phyloP scores from a whole-genome alignment of 2,888 invertebrate genomes.

The Volucella zonaria region DNA sequence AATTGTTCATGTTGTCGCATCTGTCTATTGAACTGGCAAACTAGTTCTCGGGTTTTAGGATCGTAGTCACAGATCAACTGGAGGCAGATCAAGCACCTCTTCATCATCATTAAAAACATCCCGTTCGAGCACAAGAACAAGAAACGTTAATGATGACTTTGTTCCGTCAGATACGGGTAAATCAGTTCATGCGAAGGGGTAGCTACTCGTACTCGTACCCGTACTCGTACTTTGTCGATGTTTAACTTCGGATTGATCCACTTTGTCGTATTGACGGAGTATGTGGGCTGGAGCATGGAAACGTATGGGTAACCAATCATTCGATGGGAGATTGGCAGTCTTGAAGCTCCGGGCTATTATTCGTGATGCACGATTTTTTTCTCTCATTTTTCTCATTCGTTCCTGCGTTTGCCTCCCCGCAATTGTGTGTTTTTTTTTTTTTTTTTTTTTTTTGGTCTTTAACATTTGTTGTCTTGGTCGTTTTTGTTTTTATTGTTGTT shows the following conservation, averaged over 20 bases:
- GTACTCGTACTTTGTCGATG: conserved; percentile 31
- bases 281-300: not conserved
- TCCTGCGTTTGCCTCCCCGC: conserved; percentile 4
- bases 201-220: too few relatives aligned
- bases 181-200: conserved; percentile 1
- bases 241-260: conserved; percentile 52
- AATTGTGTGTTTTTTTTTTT: not conserved
- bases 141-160: conserved; percentile 63
- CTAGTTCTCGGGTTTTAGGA: conserved; percentile 54
- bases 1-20: conserved; percentile 32
- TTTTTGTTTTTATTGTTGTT: conserved; percentile 33
- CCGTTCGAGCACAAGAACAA: conserved; percentile 60
- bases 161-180: conserved; percentile 42
- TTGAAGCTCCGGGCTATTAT: conserved; percentile 13
- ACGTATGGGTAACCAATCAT: not conserved
- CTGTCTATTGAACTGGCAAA: conserved; percentile 29
- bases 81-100: conserved; percentile 69
- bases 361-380: conserved; percentile 32
- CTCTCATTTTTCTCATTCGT: too few relatives aligned
- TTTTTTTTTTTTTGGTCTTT: conserved; percentile 37
- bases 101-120: conserved; percentile 55
- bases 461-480: conserved; percentile 14
- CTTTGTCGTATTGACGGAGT: conserved; percentile 24
- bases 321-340: conserved; percentile 1
- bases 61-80: conserved; percentile 55